Percentiles rank a stretch among this genome's conserved stretches.
Conservation (phyloP, 1,140 invertebrate species). For the Drosophila sucinea region DNA sequence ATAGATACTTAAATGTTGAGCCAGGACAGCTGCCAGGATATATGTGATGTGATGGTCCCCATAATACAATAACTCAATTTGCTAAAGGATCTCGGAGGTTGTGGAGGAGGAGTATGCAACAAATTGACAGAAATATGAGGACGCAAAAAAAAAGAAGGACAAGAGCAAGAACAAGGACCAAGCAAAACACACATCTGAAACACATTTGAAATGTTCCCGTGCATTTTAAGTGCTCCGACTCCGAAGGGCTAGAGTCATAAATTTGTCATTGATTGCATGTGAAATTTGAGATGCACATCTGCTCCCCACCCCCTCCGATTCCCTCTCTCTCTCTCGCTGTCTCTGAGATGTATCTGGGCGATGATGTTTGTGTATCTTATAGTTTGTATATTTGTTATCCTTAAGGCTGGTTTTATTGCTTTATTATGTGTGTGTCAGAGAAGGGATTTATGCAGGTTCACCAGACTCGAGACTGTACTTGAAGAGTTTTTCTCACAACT, state of each 20-base stretch:
- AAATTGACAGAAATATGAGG: conserved; percentile 81
- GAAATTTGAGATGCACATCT: conserved; percentile 67
- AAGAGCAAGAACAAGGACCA: conserved; percentile 24
- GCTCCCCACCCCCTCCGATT: background rate
- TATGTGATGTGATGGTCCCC: background rate
- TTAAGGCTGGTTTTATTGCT: conserved; percentile 70
- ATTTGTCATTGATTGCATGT: conserved; percentile 82
- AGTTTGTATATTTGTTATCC: conserved; percentile 66
- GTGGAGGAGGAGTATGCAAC: conserved; percentile 35
- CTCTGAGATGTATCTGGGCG: background rate
- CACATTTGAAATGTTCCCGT: conserved; percentile 24
- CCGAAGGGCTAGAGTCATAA: conserved; percentile 58
- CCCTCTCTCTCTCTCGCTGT: background rate
- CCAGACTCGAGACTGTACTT: conserved; percentile 3
- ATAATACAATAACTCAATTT: conserved; percentile 72
- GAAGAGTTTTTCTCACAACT: conserved; percentile 45
- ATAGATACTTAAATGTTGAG: conserved; percentile 68
- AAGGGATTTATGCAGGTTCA: conserved; percentile 63
- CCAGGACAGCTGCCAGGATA: conserved; percentile 71
- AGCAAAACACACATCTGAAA: conserved; percentile 12
- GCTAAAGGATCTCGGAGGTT: background rate
- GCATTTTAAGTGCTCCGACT: conserved; percentile 38
- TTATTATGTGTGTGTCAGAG: conserved; percentile 62
- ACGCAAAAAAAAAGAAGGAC: conserved; percentile 37
- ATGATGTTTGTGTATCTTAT: conserved; percentile 50